A percentile compares a stretch with the other conserved stretches of the same genome.
Conservation (phyloP, 2,888 invertebrate genomes). For the Cantharis flavilabris region DNA sequence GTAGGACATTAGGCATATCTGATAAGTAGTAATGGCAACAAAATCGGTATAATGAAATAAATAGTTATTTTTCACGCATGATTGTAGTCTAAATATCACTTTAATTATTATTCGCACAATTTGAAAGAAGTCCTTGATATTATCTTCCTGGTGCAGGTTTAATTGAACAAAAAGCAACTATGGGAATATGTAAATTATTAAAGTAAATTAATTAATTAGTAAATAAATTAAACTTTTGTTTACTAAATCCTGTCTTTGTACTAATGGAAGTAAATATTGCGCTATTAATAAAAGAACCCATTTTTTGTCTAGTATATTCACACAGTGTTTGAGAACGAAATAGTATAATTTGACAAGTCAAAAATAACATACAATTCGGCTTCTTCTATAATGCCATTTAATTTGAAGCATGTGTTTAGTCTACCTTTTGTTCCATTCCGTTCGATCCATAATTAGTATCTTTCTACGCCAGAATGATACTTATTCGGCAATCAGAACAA, state of each 20-base stretch:
- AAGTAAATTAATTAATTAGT: neutral
- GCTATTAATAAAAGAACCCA: neutral
- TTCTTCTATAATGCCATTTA: constrained; percentile 35
- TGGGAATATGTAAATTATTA: too few relatives aligned
- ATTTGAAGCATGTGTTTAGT: constrained; percentile 38
- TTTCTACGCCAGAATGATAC: constrained; percentile 32
- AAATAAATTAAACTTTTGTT: neutral
- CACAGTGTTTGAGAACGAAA: constrained; percentile 4
- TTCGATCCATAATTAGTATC: constrained; percentile 30
- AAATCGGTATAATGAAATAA: too few relatives aligned
- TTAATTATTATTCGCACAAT: too few relatives aligned
- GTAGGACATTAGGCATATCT: too few relatives aligned
- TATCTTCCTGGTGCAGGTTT: too few relatives aligned
- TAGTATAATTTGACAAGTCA: constrained; percentile 26
- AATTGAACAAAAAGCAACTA: too few relatives aligned
- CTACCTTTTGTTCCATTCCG: constrained; percentile 25
- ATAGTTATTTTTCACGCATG: too few relatives aligned
- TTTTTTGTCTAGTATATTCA: neutral
- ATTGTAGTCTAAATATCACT: too few relatives aligned
- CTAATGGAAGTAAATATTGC: neutral
- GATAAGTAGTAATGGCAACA: too few relatives aligned
- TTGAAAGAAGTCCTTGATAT: too few relatives aligned
- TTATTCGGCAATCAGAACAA: constrained; percentile 43
- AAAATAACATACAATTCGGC: constrained; percentile 23
- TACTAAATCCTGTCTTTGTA: neutral